Base-by-base conservation (phyloP, 35 echinoderm and acorn worm genomes). In the Ophiothrix spiculata region DNA sequence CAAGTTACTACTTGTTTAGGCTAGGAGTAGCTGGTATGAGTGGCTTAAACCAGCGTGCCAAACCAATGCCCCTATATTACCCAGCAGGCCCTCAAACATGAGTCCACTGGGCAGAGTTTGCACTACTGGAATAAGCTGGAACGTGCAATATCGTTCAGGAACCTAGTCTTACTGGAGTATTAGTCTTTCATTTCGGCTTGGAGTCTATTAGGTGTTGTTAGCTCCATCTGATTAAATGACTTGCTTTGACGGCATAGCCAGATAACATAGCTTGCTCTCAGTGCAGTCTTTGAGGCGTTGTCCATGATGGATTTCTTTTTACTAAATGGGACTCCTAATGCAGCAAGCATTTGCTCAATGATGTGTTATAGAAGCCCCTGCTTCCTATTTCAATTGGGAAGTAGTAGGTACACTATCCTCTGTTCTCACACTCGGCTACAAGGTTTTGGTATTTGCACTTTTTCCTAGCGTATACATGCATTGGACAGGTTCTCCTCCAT, bases 321-420 rank as follows among this genome's bases (percentile, higher is more conserved):
- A 12, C 76, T 34, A 78, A 28, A 34, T 78, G 76, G 76, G 36
- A 78, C 76, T 78, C 76, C 76, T 60, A 78, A 78, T 4, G 33
- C 76, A 21, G 76, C 76, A 69, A 69, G 60, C n/a, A 49, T 49
- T 49, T 49, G 6, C 42, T 49, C 42, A 49, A 19, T 49, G 42
- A 49, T 6, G 42, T 69, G 23, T 69, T 69, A 28, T 69, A 69
- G 23, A 69, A 69, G 60, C 8, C 4, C 29, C 60, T 69, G 60
- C 60, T 69, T 69, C 60, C 60, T 69, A n/a, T 25, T 69, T 69
- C 60, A 69, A 69, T 69, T 69, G 60, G 60, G 3, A 69, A 12
- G 60, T 69, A 69, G 10, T n/a, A 28, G 23, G 19, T 69, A 25
- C 60, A 69, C 60, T 28, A 69, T 12, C 60, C 29, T 69, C 60